Evolutionary conservation across 2,797 vertebrate species (phyloP).

Genomic region (Lutjanus campechanus): DNA sequence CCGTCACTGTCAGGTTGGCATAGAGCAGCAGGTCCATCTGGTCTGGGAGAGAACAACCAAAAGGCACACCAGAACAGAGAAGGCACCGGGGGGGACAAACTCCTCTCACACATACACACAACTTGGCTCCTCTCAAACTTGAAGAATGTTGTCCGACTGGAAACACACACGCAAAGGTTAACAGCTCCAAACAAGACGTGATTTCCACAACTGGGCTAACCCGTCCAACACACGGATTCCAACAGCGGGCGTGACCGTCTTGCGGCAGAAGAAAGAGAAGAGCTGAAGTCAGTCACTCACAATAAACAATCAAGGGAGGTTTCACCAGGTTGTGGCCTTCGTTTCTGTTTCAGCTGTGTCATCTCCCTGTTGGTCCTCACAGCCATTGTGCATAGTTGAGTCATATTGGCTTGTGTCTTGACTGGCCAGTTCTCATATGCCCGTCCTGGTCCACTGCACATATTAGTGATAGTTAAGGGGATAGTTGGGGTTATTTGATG

Average conservation of each 20-base stretch:
- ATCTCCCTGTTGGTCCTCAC: slow-evolving; percentile 51
- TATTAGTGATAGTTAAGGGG: neutral
- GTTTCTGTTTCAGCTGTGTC: slow-evolving; percentile 29
- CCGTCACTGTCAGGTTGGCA: slow-evolving; percentile 16
- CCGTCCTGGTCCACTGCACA: slow-evolving; percentile 38
- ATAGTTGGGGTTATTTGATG: too few species aligned
- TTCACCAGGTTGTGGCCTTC: slow-evolving; percentile 39
- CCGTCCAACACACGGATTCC: slow-evolving; percentile 43
- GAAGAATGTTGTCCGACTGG: slow-evolving; percentile 69
- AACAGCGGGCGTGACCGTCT: slow-evolving; percentile 29
- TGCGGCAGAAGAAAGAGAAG: neutral
- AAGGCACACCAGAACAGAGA: slow-evolving; percentile 72
- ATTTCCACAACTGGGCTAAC: slow-evolving; percentile 45
- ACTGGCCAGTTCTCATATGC: slow-evolving; percentile 19
- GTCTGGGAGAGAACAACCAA: slow-evolving; percentile 55
- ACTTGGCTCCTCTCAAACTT: slow-evolving; percentile 40
- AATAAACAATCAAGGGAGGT: slow-evolving; percentile 55
- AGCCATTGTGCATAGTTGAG: slow-evolving; percentile 70
- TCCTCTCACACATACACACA: slow-evolving; percentile 21
- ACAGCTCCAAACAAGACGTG: slow-evolving; percentile 14
- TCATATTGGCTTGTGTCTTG: slow-evolving; percentile 50
- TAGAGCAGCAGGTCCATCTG: slow-evolving; percentile 53
- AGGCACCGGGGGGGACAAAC: slow-evolving; percentile 63
- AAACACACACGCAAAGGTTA: slow-evolving; percentile 27
- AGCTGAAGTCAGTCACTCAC: slow-evolving; percentile 34